These are phyloP conservation scores for Thermophis baileyi DNA, from an alignment of 2,113 vertebrate species.

Conservation along the genomic window DNA sequence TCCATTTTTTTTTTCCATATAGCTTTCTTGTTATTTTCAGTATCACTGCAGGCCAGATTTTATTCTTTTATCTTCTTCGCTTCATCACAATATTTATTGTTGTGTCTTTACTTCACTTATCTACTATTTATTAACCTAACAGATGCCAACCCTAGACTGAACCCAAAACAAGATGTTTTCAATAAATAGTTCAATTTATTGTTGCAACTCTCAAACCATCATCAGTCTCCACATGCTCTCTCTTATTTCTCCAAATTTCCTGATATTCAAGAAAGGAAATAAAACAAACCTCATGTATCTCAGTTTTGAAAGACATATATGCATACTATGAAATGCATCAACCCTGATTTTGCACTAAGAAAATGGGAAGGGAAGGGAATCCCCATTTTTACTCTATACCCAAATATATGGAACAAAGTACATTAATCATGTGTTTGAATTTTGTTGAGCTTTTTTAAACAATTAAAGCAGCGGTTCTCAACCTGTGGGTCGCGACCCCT, in stretches of 20 bases:
- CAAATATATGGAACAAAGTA: neutral
- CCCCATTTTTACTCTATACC: neutral
- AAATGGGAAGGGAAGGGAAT: neutral
- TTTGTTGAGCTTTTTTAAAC: neutral
- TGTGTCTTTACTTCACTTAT: neutral
- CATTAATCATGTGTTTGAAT: neutral
- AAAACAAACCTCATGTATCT: neutral
- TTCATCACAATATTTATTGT: neutral
- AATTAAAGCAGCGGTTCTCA: too few relatives aligned
- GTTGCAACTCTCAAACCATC: neutral
- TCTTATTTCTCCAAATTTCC: neutral
- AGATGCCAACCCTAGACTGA: neutral
- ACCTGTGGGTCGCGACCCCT: too few relatives aligned
- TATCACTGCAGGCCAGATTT: neutral
- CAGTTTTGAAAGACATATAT: neutral
- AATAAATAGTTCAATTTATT: neutral
- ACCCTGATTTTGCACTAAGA: neutral
- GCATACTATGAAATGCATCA: neutral
- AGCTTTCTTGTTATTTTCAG: neutral
- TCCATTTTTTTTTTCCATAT: neutral
- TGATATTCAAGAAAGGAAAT: neutral
- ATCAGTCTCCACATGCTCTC: neutral
- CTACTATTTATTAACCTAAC: neutral
- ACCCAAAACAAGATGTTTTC: neutral
- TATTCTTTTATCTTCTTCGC: neutral